Evolutionary conservation across 2,113 vertebrate species (phyloP).

Genomic region (Gorilla gorilla): DNA sequence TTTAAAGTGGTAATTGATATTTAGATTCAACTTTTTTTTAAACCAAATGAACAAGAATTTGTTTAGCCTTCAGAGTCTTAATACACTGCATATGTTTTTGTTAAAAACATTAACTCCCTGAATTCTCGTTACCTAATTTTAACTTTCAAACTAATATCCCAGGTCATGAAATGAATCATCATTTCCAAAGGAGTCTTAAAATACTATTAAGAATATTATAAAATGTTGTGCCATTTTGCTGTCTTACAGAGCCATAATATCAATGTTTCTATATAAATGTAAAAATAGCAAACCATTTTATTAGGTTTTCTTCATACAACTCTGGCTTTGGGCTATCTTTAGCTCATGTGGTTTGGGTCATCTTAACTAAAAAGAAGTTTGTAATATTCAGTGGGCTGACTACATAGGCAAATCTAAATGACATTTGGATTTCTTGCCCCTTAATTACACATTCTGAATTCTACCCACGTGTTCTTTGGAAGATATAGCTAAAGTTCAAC

Average conservation of each 20-base stretch:
- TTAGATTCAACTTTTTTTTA: constrained; percentile 37
- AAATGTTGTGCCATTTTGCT: constrained; percentile 37
- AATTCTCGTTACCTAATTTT: constrained; percentile 44
- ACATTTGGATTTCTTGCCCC: not conserved
- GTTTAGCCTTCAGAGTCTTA: constrained; percentile 16
- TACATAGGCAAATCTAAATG: not conserved
- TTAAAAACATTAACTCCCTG: constrained; percentile 36
- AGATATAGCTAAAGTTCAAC: not conserved
- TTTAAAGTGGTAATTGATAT: constrained; percentile 27
- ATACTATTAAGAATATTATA: constrained; percentile 23
- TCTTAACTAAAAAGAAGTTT: not conserved
- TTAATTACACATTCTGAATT: not conserved
- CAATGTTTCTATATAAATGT: constrained; percentile 18
- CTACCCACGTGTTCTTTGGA: not conserved
- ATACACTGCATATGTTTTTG: not conserved
- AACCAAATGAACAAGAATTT: constrained; percentile 37
- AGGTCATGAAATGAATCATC: constrained; percentile 31
- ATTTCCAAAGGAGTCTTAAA: constrained; percentile 48
- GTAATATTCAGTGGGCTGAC: not conserved
- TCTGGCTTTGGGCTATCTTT: not conserved
- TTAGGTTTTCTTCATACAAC: not conserved
- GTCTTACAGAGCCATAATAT: constrained; percentile 12
- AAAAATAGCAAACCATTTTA: not conserved
- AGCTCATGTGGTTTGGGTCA: not conserved
- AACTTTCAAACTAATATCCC: constrained; percentile 48